A percentile compares a stretch with the other conserved stretches of the same genome.
Evolutionary conservation across 2,888 invertebrate species (phyloP).

Genomic region (Drosophila flavopinicola): DNA sequence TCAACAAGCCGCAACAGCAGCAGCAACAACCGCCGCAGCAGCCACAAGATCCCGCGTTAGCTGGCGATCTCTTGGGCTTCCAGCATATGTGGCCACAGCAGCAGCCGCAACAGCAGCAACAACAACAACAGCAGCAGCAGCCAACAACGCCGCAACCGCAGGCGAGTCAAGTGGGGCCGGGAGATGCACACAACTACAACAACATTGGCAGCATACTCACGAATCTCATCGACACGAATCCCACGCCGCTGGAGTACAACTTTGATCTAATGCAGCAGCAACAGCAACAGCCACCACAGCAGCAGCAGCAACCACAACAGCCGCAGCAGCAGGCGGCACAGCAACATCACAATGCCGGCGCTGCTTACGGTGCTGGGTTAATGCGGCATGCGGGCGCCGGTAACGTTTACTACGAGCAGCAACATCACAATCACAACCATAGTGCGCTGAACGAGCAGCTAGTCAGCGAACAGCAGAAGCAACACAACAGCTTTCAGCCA

Average conservation of each 20-base stretch:
- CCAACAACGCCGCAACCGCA: slow-evolving; percentile 53
- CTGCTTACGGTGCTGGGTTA: slow-evolving; percentile 70
- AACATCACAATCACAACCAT: slow-evolving; percentile 67
- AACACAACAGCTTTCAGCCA: slow-evolving; percentile 83
- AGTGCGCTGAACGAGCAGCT: slow-evolving; percentile 69
- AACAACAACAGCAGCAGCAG: slow-evolving; percentile 60
- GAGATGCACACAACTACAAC: slow-evolving; percentile 83
- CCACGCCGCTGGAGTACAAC: slow-evolving; percentile 84
- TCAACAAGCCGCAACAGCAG: slow-evolving; percentile 52
- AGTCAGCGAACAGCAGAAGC: slow-evolving; percentile 80
- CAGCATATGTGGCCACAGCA: slow-evolving; percentile 84
- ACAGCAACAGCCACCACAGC: slow-evolving; percentile 66
- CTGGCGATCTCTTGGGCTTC: slow-evolving; percentile 82
- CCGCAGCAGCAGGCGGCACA: slow-evolving; percentile 43
- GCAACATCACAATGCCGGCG: slow-evolving; percentile 59
- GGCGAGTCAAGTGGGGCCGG: slow-evolving; percentile 52
- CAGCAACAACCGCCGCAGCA: slow-evolving; percentile 70
- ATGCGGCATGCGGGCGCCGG: slow-evolving; percentile 77
- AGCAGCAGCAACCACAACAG: slow-evolving; percentile 68
- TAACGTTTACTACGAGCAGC: slow-evolving; percentile 72
- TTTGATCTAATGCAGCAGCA: slow-evolving; percentile 82
- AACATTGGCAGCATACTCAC: slow-evolving; percentile 84
- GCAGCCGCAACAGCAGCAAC: slow-evolving; percentile 72
- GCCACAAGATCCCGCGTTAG: slow-evolving; percentile 77
- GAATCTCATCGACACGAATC: slow-evolving; percentile 84